Evolutionary conservation across 2,888 invertebrate species (phyloP).

Genomic region (Ormyrus rosae): DNA sequence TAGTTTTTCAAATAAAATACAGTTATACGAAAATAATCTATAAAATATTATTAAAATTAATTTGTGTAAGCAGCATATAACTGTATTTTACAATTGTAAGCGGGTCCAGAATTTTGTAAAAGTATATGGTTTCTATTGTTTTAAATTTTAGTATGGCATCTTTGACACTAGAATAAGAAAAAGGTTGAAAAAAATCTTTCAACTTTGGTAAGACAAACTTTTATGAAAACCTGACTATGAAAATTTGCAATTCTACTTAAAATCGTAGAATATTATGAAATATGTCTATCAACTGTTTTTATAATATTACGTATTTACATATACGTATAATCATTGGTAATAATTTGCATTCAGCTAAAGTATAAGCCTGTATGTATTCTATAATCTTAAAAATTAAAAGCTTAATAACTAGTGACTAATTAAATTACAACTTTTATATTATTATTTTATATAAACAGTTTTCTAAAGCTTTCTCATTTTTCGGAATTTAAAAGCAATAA

Average conservation of each 20-base stretch:
- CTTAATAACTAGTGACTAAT: slow-evolving; percentile 54
- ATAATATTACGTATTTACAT: slow-evolving; percentile 7
- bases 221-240: slow-evolving; percentile 30
- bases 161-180: slow-evolving; percentile 53
- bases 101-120: not conserved
- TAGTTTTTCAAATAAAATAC: slow-evolving; percentile 26
- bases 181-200: slow-evolving; percentile 49
- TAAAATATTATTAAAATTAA: slow-evolving; percentile 12
- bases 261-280: slow-evolving; percentile 38
- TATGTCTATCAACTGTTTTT: slow-evolving; percentile 8
- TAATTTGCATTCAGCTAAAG: slow-evolving; percentile 35
- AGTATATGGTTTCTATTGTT: slow-evolving; percentile 35
- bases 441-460: slow-evolving; percentile 13
- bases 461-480: not conserved
- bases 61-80: not conserved
- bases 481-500: slow-evolving; percentile 24
- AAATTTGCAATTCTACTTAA: slow-evolving; percentile 37
- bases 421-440: slow-evolving; percentile 28
- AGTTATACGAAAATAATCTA: slow-evolving; percentile 3
- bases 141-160: slow-evolving; percentile 54
- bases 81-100: slow-evolving; percentile 32
- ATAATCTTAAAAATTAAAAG: slow-evolving; percentile 30
- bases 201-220: slow-evolving; percentile 55
- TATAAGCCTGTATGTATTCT: slow-evolving; percentile 33
- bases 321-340: slow-evolving; percentile 49